A percentile compares a stretch with the other conserved stretches of the same genome.
phyloP scores from a whole-genome alignment of 1,140 invertebrate species.

The Lepeophtheirus salmonis region DNA sequence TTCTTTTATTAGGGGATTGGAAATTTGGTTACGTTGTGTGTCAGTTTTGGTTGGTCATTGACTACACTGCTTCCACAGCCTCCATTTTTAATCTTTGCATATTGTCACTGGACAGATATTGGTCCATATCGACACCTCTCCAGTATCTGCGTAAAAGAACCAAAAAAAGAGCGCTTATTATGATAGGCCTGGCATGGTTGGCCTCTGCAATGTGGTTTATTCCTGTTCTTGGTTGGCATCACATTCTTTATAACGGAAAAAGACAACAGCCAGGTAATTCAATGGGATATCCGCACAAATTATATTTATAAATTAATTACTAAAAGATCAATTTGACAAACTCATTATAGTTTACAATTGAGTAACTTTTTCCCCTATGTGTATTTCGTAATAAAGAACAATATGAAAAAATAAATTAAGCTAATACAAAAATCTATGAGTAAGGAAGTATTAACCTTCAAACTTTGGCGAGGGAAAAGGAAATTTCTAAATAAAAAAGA shows the following conservation, averaged over 20 bases:
- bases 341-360: too few species aligned
- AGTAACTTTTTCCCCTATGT: too few species aligned
- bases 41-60: conserved; percentile 35
- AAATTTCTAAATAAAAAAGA: too few species aligned
- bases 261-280: conserved; percentile 10
- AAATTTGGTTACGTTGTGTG: conserved; percentile 35
- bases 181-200: conserved; percentile 34
- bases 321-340: too few species aligned
- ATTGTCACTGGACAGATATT: conserved; percentile 30
- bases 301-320: too few species aligned
- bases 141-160: conserved; percentile 39
- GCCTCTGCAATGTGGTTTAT: conserved; percentile 31
- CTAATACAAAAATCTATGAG: too few species aligned
- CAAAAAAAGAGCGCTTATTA: conserved; percentile 33
- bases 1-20: conserved; percentile 28
- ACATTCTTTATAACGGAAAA: conserved; percentile 14
- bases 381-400: too few species aligned
- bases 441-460: too few species aligned
- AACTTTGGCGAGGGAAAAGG: too few species aligned
- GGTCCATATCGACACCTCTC: conserved; percentile 39
- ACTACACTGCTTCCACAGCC: conserved; percentile 43
- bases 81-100: conserved; percentile 42
- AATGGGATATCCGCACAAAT: neutral
- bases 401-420: too few species aligned
- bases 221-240: conserved; percentile 32